Evolutionary conservation across 2,113 vertebrate genomes (phyloP), one percentile per base, ranked within the genome.

Genomic region (Dendropsophus ebraccatus): DNA sequence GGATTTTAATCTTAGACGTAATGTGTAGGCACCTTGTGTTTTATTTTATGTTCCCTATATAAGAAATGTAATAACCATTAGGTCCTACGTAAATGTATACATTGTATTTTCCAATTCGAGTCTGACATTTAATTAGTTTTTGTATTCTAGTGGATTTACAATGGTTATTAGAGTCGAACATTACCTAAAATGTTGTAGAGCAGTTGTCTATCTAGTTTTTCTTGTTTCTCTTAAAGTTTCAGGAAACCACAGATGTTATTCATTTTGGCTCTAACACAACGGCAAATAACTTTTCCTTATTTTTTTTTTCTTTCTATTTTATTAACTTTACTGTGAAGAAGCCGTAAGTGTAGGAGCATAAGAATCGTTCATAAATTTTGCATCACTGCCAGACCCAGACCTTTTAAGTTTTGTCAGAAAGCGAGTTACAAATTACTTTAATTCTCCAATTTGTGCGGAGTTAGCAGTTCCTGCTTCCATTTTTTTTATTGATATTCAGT

Each of bases 341-440:
- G 23, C 62, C 32, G 4, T 16, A 37, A 35, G 70, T 19, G 70
- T 75, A 60, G 49, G 70, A 74, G 80, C 14, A 28, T 3, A 35
- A 35, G 49, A 50, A 70, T 83, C 58, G 82, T 74, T 83, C 82
- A 83, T 83, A 58, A 74, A 83, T 83, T 83, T 73, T 73, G 69
- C 82, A 83, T 82, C 25, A 65, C 25, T 70, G 81, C 65, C 62
- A 82, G 65, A 82, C 19, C 30, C 35, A 83, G 65, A 54, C 28
- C 69, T 74, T 81, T 83, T 74, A 74, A 73, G 52, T 74, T 83
- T 50, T 83, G 69, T 74, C 82, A 83, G 69, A 58, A 73, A 83
- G 81, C 28, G 72, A 54, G 69, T 83, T 83, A 83, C 82, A 83
- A 83, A 83, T 83, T 73, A 74, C 69, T 84, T 50, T 56, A 83